Evolutionary conservation across 2,888 invertebrate species (phyloP), one percentile per base, ranked within the genome.

Genomic region (Euspilapteryx auroguttella): DNA sequence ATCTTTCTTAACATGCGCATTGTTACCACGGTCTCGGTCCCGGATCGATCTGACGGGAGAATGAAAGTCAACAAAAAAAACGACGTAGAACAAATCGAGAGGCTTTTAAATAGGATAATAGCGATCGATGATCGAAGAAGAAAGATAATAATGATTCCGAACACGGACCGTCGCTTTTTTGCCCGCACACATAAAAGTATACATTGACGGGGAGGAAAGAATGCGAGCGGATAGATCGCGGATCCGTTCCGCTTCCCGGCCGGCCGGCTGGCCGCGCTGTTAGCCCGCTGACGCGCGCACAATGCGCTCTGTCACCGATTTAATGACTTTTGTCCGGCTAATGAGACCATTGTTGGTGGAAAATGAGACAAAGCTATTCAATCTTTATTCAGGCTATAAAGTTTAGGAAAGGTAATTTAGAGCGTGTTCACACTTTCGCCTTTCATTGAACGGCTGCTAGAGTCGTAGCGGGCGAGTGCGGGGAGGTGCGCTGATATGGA

Each of bases 71-170:
- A 47, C 52, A 59, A 69, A 64, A 55, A 37, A 40, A 12, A 10
- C 23, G 12, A 35, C 43, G 45, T 58, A 69, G 71, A 68, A 71
- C 73, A 71, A 73, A 73, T 73, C 68, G 61, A 69, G 62, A 69
- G 58, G 64, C 68, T 63, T 73, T 71, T 69, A 73, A 69, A 68
- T 66, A 66, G 69, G 62, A 73, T 73, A 75, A 75, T 73, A 62
- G 73, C 66, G 62, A 71, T 71, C 68, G 62, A 66, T 68, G 71
- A 73, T 68, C 63, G 66, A 51, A 55, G 58, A 55, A 66, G 65
- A 65, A 64, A 71, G 71, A 68, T 68, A 68, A 69, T 71, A 66
- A 71, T 62, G 65, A 69, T 61, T 62, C 55, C 9, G 23, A 28
- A 30, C 30, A 33, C 47, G 62, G 57, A 56, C 63, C 62, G 57